These are phyloP conservation scores for Labia minor DNA, from an alignment of 2,888 invertebrate genomes.

Conservation along the genomic window DNA sequence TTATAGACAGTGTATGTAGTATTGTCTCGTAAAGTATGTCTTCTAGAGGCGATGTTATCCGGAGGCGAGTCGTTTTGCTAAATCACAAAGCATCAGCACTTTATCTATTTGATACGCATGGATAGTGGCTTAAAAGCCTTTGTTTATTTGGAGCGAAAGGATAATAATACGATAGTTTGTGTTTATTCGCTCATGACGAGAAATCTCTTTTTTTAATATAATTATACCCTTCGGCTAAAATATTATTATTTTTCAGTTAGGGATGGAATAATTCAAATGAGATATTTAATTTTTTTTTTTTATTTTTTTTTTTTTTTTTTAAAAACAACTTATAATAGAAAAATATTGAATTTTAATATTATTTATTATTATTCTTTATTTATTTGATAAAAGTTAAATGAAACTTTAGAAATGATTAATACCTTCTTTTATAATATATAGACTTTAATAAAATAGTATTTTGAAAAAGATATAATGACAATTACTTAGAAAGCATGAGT, in stretches of 20 bases:
- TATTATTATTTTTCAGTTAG: not conserved
- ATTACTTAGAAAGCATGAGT: too few species aligned
- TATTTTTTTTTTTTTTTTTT: too few species aligned
- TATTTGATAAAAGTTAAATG: too few species aligned
- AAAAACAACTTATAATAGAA: too few species aligned
- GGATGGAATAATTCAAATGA: too few species aligned
- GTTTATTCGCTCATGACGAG: not conserved
- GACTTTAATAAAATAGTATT: too few species aligned
- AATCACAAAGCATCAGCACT: conserved; percentile 13
- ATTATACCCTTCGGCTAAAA: not conserved
- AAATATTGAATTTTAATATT: too few species aligned
- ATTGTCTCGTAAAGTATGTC: conserved; percentile 13
- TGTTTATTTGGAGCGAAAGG: conserved; percentile 13
- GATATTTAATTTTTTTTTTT: too few species aligned
- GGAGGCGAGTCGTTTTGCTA: not conserved
- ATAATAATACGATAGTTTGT: not conserved
- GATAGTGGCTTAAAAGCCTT: conserved; percentile 5
- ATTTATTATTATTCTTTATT: too few species aligned
- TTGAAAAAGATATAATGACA: too few species aligned
- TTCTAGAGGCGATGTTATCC: not conserved
- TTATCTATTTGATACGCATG: conserved; percentile 13
- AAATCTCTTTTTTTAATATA: not conserved
- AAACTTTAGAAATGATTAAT: too few species aligned
- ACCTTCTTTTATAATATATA: too few species aligned
- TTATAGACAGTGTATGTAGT: not conserved